Base-by-base conservation (phyloP, 2,797 vertebrate genomes). In the Falco concolor region DNA sequence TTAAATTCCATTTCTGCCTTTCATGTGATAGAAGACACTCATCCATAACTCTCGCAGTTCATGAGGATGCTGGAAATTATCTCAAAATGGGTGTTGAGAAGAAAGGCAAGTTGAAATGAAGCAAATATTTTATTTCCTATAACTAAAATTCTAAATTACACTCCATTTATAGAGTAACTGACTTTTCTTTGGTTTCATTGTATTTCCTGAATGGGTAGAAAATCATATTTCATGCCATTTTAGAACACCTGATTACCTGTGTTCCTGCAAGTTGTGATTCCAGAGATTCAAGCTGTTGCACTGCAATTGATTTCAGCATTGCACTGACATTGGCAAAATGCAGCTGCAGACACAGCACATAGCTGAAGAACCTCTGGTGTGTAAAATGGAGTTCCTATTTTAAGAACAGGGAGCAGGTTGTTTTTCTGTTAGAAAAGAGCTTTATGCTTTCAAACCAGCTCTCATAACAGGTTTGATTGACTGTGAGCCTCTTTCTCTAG, bases 1-100 rank as follows among this genome's bases (percentile, higher is more conserved):
- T 95, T 89, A 96, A 91, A 84, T 83, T 68, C 70, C 50, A 81
- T 91, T 94, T 91, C 67, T 91, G 72, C 64, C 90, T 96, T 96
- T 96, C 53, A 94, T 90, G 68, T 95, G 64, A 42, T 74, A 32
- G 70, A 90, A 89, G 42, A 17, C 73, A 32, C 18, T 68, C 60
- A n/a, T 52, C 56, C 78, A 87, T 95, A 95, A 87, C 20, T 92
- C 84, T 90, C 77, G 45, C 84, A 92, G 93, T 57, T 94, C 84
- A 87, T 90, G 65, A 93, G 60, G 24, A 64, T 90, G 67, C 64
- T 90, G 59, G 59, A 95, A 93, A 64, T 95, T 84, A 91, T 90
- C 88, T 94, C 64, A 76, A 75, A 92, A 75, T 54, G 38, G 10
- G n/a, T 72, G 27, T 70, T 74, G 32, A 77, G 87, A 77, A 72